Evolutionary conservation across 1,140 invertebrate genomes (phyloP), one percentile per base, ranked within the genome.

Genomic region (Camponotus vicinus): DNA sequence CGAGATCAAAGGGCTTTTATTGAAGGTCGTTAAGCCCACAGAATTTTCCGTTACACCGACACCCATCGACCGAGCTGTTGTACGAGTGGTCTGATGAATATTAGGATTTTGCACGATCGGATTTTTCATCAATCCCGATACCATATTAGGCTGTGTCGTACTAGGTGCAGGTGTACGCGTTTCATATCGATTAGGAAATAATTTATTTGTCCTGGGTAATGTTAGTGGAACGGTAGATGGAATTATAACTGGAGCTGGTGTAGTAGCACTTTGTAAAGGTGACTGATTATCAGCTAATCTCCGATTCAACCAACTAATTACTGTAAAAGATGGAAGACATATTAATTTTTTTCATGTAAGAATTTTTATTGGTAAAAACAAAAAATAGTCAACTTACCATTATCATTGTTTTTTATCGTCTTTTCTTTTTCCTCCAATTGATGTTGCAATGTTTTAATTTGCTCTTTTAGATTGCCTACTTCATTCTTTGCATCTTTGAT

Each of bases 341-440:
- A 59, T 67, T 57, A 13, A 69, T 69, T 69, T 64, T 61, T 34
- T 49, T 42, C 7, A 8, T 13, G 1, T 21, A 45, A 0, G 15
- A 6, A 57, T 57, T 80, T 27, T 57, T 34, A 42, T 69, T 45
- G 42, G 77, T 13, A 64, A 45, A 11, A 42, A 69, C 21, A 67
- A 32, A 6, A 49, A 13, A 64, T 37, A 11, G 70, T 15, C 49
- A 88, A 21, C 61, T 83, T 94, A 96, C 96, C 96, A 93, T 96
- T 96, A 90, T 97, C 96, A 92, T 97, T 97, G 92, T 96, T 96
- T 83, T 96, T 96, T 42, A 97, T 96, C 55, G 93, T 96, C 85
- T 96, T 96, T 40, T 96, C 96, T 76, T 96, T 96, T 67, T 96
- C 96, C 83, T 96, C 96, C 0, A 97, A 66, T 67, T 95, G 92